Base-by-base conservation (phyloP, 2,797 vertebrate species). In the Hippocampus kuda region DNA sequence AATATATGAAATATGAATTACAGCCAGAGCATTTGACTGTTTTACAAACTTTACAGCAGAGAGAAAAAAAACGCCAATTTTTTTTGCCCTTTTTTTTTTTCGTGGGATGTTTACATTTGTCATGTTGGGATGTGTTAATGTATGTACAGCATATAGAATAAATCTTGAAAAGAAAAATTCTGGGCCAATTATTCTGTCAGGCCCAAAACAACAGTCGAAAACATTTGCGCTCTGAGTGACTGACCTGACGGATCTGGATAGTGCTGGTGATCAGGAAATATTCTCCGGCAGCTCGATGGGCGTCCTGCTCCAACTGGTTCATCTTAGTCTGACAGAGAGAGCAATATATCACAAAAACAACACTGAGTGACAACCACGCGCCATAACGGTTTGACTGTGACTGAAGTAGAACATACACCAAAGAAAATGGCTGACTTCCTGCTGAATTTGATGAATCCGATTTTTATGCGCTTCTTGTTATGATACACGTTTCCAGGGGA, bases 231-330 rank as follows among this genome's bases (percentile, higher is more conserved):
- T 18, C 5, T 18, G 48, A 5, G 34, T 41, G 38, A 62, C 84
- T 65, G 76, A 98, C 95, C 84, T 90, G 87, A 75, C 92, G 86
- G 41, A 98, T 92, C 24, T 98, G 95, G 73, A 81, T 86, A 76
- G 79, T 95, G 85, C 95, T 98, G 57, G 91, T 94, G 81, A 97
- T 71, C 72, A 94, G 89, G 86, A 98, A 97, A 68, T 38, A 88
- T 65, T 97, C 90, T 72, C 96, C 96, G 68, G 94, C 94, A 66
- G 87, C 91, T 83, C 77, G 85, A 67, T 98, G 93, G 73, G 94
- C 95, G 69, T 95, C 91, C 67, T 91, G 87, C 75, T 97, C 95
- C 82, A 97, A 75, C 68, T 95, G 92, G 72, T 92, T 95, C 75
- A 97, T 87, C 72, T 90, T 90, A 63, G 86, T 59, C 95, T 98